These are phyloP conservation scores for Idaea biselata DNA, from an alignment of 2,888 invertebrate genomes.

Conservation along the genomic window DNA sequence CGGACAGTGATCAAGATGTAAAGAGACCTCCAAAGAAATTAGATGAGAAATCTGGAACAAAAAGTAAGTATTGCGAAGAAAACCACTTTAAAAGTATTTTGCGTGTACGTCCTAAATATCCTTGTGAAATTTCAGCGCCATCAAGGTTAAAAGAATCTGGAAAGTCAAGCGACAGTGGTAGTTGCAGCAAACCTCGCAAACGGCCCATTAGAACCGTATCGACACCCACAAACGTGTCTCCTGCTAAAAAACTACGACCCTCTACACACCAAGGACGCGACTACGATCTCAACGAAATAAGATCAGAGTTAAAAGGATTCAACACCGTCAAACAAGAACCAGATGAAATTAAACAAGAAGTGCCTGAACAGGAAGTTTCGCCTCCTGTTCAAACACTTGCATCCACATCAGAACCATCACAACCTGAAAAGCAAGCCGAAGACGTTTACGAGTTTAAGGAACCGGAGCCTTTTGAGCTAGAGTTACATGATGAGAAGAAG, in stretches of 20 bases:
- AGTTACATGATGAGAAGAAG: constrained; percentile 82
- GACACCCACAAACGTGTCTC: constrained; percentile 56
- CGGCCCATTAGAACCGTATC: constrained; percentile 60
- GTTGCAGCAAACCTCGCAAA: constrained; percentile 67
- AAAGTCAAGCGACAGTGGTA: constrained; percentile 67
- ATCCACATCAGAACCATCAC: constrained; percentile 43
- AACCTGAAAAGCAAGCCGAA: constrained; percentile 67
- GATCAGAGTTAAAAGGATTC: constrained; percentile 91
- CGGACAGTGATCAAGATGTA: constrained; percentile 74
- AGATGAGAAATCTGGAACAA: constrained; percentile 59
- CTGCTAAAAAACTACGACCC: constrained; percentile 60
- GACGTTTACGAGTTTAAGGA: constrained; percentile 95
- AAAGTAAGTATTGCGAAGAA: constrained; percentile 46
- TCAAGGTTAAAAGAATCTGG: constrained; percentile 57
- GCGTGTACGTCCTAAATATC: not conserved
- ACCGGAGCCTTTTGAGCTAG: constrained; percentile 92
- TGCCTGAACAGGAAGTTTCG: constrained; percentile 45
- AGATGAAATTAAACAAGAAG: constrained; percentile 61
- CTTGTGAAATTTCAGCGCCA: constrained; percentile 43
- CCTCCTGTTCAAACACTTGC: constrained; percentile 31
- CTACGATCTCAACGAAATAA: constrained; percentile 91
- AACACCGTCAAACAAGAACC: constrained; percentile 74
- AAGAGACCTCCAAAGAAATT: constrained; percentile 66
- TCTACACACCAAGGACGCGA: constrained; percentile 79
- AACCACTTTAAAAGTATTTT: not conserved